A percentile compares a stretch with the other conserved stretches of the same genome.
These are phyloP conservation scores for Scleropages formosus DNA, from an alignment of 2,797 vertebrate genomes.

Conservation along the genomic window DNA sequence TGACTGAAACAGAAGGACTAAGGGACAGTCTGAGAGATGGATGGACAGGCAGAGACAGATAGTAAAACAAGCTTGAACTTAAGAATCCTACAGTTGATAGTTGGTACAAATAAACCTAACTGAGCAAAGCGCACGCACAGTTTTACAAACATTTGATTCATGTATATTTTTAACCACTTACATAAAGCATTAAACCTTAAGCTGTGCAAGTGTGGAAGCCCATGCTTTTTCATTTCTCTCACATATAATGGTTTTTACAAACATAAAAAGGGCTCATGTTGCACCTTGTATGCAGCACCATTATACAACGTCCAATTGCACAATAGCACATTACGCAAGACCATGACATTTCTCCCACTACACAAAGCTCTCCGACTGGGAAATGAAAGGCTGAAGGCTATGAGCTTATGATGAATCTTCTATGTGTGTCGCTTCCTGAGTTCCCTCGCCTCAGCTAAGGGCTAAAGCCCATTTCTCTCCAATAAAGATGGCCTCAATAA, in stretches of 20 bases:
- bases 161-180: too few relatives aligned
- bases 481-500: conserved; percentile 54
- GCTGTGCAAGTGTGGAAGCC: too few relatives aligned
- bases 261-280: conserved; percentile 1
- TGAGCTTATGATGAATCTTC: neutral
- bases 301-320: neutral
- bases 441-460: conserved; percentile 41
- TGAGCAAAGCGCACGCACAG: too few relatives aligned
- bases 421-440: conserved; percentile 38
- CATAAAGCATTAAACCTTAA: too few relatives aligned
- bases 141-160: too few relatives aligned
- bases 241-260: conserved; percentile 17
- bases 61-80: neutral
- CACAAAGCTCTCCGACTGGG: neutral
- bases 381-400: conserved; percentile 21
- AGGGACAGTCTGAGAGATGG: neutral
- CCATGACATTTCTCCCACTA: neutral
- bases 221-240: neutral
- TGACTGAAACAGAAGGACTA: neutral
- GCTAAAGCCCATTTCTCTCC: conserved; percentile 48
- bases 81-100: too few relatives aligned
- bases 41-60: neutral
- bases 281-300: neutral
- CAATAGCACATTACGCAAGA: neutral
- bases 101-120: too few relatives aligned